A percentile compares a stretch with the other conserved stretches of the same genome.
Conservation (phyloP, 2,888 invertebrate species). For the Sesia bembeciformis region DNA sequence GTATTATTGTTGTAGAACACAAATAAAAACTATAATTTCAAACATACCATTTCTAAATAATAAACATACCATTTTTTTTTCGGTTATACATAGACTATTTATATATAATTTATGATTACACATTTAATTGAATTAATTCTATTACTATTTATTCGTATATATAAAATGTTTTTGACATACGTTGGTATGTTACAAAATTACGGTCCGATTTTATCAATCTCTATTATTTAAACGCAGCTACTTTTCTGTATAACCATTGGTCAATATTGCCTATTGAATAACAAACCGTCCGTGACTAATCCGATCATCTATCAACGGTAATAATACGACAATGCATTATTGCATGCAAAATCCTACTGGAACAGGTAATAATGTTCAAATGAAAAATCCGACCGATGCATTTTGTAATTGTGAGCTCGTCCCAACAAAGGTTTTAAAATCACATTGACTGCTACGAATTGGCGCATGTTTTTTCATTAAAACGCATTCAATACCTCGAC, state of each 20-base stretch:
- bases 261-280: not conserved
- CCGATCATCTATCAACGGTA: constrained; percentile 30
- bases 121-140: no score
- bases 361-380: constrained; percentile 63
- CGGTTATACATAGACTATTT: no score
- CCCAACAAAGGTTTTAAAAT: constrained; percentile 56
- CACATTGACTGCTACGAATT: constrained; percentile 72
- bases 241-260: not conserved
- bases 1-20: no score
- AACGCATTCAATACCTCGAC: constrained; percentile 73
- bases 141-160: no score
- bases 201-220: no score
- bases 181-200: no score
- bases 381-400: constrained; percentile 61
- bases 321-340: constrained; percentile 26
- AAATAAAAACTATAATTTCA: no score
- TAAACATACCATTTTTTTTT: no score
- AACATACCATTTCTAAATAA: no score
- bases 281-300: constrained; percentile 18
- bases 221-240: not conserved
- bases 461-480: constrained; percentile 74
- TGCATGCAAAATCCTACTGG: constrained; percentile 32
- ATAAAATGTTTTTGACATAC: no score
- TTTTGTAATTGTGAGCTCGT: constrained; percentile 39
- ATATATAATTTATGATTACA: no score